Conservation (phyloP, 2,113 vertebrate species). For the Pampusana beccarii region DNA sequence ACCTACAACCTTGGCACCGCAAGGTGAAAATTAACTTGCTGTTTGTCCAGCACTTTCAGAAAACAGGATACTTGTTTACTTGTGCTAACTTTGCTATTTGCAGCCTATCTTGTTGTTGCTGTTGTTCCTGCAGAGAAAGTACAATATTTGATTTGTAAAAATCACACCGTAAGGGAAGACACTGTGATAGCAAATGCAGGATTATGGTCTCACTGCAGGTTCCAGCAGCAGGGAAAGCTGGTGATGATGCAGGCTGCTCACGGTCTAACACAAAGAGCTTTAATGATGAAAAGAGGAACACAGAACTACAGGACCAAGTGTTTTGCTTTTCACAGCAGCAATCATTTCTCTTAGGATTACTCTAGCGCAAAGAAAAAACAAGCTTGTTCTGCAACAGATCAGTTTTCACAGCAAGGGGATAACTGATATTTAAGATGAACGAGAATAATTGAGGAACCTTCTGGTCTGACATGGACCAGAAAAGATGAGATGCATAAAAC, state of each 20-base stretch:
- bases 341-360: constrained; percentile 1
- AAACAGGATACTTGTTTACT: not conserved
- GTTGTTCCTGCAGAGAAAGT: constrained; percentile 35
- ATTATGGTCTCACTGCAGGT: constrained; percentile 20
- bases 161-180: not conserved
- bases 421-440: not conserved
- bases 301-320: not conserved
- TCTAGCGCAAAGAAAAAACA: not conserved
- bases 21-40: not conserved
- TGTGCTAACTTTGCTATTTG: not conserved
- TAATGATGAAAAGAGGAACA: constrained; percentile 13
- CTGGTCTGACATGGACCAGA: not conserved
- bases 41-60: not conserved
- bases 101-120: not conserved
- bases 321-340: constrained; percentile 15
- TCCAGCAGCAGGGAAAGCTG: not conserved
- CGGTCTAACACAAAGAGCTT: not conserved
- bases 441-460: not conserved
- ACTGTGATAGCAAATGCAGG: not conserved
- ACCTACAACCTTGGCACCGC: not conserved
- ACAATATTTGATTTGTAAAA: constrained; percentile 18
- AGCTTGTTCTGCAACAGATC: not conserved
- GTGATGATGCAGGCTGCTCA: constrained; percentile 7
- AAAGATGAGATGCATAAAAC: not conserved
- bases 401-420: not conserved